Percentiles rank a stretch among this genome's conserved stretches.
phyloP scores from a whole-genome alignment of 1,140 invertebrate species.

The Cryptotermes secundus region DNA sequence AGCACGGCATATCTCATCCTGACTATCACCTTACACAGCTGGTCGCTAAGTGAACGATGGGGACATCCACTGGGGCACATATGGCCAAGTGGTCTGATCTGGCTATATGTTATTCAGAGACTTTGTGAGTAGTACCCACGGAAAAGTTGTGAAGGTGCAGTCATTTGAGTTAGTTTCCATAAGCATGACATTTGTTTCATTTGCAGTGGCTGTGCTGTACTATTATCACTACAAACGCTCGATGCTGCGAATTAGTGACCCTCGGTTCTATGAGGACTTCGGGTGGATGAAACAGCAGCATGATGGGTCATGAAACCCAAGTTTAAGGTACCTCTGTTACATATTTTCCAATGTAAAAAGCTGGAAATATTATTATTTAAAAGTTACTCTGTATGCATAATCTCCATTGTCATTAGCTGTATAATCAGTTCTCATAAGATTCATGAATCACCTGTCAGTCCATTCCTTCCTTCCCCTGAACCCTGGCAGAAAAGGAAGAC shows the following conservation, averaged over 20 bases:
- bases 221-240: conserved; percentile 74
- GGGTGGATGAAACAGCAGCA: conserved; percentile 52
- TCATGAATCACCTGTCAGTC: too few species aligned
- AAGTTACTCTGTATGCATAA: too few species aligned
- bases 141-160: not conserved
- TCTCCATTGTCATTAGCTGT: too few species aligned
- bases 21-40: conserved; percentile 58
- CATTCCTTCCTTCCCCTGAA: too few species aligned
- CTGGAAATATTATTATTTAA: too few species aligned
- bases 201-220: conserved; percentile 67
- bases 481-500: too few species aligned
- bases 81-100: conserved; percentile 58
- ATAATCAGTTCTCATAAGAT: too few species aligned
- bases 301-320: conserved; percentile 47
- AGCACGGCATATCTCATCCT: conserved; percentile 57
- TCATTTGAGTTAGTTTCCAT: not conserved
- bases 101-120: conserved; percentile 59
- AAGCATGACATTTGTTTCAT: conserved; percentile 36
- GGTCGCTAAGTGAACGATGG: conserved; percentile 59
- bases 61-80: conserved; percentile 49
- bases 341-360: too few species aligned
- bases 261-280: conserved; percentile 62
- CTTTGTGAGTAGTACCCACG: conserved; percentile 52
- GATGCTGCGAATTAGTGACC: conserved; percentile 67
- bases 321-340: not conserved